Conservation (phyloP, 2,888 invertebrate genomes). For the Tipula confusa region DNA sequence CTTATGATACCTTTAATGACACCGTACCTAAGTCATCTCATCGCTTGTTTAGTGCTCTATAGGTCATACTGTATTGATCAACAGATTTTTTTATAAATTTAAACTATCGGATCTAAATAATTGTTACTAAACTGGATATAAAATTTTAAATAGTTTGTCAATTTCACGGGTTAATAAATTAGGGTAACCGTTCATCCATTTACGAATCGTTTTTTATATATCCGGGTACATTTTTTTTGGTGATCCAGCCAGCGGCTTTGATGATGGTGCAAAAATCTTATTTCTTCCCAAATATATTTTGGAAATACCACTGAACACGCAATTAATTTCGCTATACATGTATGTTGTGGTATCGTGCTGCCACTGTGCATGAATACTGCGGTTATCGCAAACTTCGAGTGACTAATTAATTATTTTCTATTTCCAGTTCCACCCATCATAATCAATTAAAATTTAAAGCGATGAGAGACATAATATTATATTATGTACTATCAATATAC, state of each 20-base stretch:
- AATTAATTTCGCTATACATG: neutral
- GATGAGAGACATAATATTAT: neutral
- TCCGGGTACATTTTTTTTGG: neutral
- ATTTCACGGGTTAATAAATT: neutral
- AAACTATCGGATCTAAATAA: neutral
- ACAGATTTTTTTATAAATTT: neutral
- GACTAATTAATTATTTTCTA: neutral
- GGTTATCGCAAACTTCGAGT: neutral
- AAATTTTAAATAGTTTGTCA: neutral
- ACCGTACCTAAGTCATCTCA: too few relatives aligned
- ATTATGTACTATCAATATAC: neutral
- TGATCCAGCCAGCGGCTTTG: neutral
- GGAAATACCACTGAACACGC: neutral
- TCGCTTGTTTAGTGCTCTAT: too few relatives aligned
- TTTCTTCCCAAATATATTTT: neutral
- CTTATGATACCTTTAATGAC: too few relatives aligned
- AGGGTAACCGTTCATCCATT: neutral
- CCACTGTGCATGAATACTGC: neutral
- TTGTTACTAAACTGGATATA: neutral
- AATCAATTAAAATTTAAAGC: too few relatives aligned
- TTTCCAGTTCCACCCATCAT: neutral
- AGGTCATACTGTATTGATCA: neutral
- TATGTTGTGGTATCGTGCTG: neutral
- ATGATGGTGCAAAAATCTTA: neutral
- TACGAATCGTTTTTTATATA: neutral